Conservation (phyloP, 2,888 invertebrate species). For the Bibio marci region DNA sequence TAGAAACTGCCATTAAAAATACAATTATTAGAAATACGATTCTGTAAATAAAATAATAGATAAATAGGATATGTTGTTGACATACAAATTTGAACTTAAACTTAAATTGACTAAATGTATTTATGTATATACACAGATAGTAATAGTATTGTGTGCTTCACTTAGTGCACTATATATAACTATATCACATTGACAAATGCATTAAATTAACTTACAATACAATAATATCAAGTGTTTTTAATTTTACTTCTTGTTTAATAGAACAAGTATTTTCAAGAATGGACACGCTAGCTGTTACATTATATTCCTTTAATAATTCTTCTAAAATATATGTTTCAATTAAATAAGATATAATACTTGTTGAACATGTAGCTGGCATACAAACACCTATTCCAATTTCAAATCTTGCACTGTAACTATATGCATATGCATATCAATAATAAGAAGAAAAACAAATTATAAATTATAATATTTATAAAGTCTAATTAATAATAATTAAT, state of each 20-base stretch:
- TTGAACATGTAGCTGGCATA: slow-evolving; percentile 23
- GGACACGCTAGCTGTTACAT: slow-evolving; percentile 4
- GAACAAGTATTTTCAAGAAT: slow-evolving; percentile 18
- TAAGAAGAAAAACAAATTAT: too few species aligned
- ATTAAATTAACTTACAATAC: slow-evolving; percentile 24
- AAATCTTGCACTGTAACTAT: not conserved
- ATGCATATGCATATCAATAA: too few species aligned
- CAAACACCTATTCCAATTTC: slow-evolving; percentile 19
- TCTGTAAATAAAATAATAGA: slow-evolving; percentile 10
- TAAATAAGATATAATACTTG: slow-evolving; percentile 13
- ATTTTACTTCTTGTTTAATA: slow-evolving; percentile 17
- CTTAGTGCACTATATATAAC: too few species aligned
- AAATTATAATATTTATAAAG: too few species aligned
- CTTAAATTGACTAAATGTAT: too few species aligned
- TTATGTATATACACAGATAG: too few species aligned
- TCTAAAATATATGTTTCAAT: slow-evolving; percentile 17
- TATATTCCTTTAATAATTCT: slow-evolving; percentile 12
- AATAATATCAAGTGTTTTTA: slow-evolving; percentile 21
- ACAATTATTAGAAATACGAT: slow-evolving; percentile 10
- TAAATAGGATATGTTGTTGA: too few species aligned
- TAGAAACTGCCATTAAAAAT: slow-evolving; percentile 13
- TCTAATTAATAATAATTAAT: not conserved
- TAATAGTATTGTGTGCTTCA: too few species aligned
- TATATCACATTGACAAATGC: too few species aligned
- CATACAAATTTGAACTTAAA: too few species aligned